Conservation (phyloP, 92 coral and sea anemone genomes). For the Palythoa heliodiscus region DNA sequence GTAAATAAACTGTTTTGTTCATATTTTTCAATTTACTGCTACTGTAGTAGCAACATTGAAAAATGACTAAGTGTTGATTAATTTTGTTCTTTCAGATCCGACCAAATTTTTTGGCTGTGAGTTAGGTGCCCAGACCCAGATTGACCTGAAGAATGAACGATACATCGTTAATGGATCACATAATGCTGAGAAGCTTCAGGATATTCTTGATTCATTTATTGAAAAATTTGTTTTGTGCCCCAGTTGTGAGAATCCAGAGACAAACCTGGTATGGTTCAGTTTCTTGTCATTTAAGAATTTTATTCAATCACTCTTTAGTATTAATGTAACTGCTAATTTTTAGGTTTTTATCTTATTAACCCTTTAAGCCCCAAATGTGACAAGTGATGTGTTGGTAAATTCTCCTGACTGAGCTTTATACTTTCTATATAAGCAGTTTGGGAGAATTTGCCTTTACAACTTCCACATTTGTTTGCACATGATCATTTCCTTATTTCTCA, state of each 20-base stretch:
- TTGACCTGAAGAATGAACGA: slow-evolving; percentile 95
- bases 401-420: too few relatives aligned
- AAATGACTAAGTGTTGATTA: not conserved
- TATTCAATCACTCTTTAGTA: not conserved
- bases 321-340: not conserved
- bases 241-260: slow-evolving; percentile 97
- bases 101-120: slow-evolving; percentile 99
- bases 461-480: too few relatives aligned
- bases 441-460: too few relatives aligned
- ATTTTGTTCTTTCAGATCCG: slow-evolving; percentile 68
- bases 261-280: slow-evolving; percentile 74
- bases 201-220: slow-evolving; percentile 95
- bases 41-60: too few relatives aligned
- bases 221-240: slow-evolving; percentile 99
- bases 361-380: too few relatives aligned
- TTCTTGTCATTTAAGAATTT: not conserved
- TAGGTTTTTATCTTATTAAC: too few relatives aligned
- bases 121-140: slow-evolving; percentile 98
- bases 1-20: too few relatives aligned
- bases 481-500: too few relatives aligned
- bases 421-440: too few relatives aligned
- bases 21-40: too few relatives aligned
- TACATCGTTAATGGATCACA: slow-evolving; percentile 99
- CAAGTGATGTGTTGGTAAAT: too few relatives aligned
- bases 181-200: slow-evolving; percentile 96